Evolutionary conservation across 2,113 vertebrate species (phyloP), one percentile per base, ranked within the genome.

Genomic region (Gallinago paraguaiae): DNA sequence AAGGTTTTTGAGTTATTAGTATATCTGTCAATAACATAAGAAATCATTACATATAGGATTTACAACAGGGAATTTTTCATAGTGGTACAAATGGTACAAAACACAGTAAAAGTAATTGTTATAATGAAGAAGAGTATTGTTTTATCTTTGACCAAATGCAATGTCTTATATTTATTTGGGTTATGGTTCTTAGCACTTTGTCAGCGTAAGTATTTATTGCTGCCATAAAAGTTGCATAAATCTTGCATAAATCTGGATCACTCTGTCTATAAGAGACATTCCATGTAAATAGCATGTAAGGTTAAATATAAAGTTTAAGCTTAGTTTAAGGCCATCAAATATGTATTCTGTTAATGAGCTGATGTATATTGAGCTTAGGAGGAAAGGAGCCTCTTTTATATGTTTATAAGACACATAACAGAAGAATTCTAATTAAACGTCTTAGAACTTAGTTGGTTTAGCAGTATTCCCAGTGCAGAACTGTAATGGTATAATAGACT

Each of bases 371-470:
- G 65, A 92, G 85, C 48, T 82, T 67, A 46, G 33, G 71, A 96
- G 30, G 75, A 93, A 91, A 79, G 53, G 95, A 79, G 30, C 27
- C 80, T 81, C 77, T 95, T 74, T 60, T 74, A 41, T 54, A 54
- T 57, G 59, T 94, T 95, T 81, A 77, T 76, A 79, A 91, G 94
- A 95, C 92, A 69, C 63, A 77, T 88, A 95, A 86, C 57, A 92
- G 72, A 96, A 96, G 63, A 68, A 68, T 93, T 95, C 85, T 97
- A 97, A 95, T 98, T 97, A 96, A 96, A 87, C 28, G n/a, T 90
- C 77, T 95, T 90, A 88, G 83, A 95, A 92, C 87, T 77, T 60
- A 88, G 84, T 81, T 96, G 85, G 92, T 89, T 74, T 95, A 95
- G 19, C 71, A 76, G 82, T 96, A 84, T 91, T 96, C 88, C 91